These are phyloP conservation scores for Xestia ashworthii DNA, from an alignment of 2,888 invertebrate species.

Conservation along the genomic window DNA sequence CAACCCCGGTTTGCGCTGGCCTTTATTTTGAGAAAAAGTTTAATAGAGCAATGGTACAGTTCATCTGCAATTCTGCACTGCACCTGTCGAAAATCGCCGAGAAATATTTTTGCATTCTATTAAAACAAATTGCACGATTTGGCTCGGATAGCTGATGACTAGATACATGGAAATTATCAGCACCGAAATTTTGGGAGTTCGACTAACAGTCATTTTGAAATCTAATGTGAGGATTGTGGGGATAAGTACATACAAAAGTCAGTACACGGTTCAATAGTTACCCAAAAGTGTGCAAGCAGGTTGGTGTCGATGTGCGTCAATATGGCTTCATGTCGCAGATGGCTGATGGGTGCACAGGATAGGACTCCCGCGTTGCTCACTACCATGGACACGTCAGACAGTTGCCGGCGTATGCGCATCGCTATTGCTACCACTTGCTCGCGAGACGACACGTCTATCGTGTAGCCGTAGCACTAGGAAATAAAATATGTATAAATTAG, in stretches of 20 bases:
- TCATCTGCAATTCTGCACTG: background rate
- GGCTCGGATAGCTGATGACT: background rate
- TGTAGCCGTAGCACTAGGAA: slow-evolving; percentile 83
- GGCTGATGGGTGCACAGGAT: slow-evolving; percentile 78
- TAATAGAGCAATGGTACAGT: background rate
- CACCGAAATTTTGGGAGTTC: background rate
- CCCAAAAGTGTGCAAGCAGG: slow-evolving; percentile 87
- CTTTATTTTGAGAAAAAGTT: background rate
- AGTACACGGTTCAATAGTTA: slow-evolving; percentile 53
- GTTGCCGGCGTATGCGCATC: slow-evolving; percentile 79
- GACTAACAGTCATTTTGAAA: background rate
- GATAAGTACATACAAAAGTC: background rate
- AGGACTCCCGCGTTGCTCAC: slow-evolving; percentile 84
- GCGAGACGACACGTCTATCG: slow-evolving; percentile 86
- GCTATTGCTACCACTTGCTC: slow-evolving; percentile 86
- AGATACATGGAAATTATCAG: background rate
- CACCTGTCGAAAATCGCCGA: background rate
- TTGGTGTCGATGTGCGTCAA: slow-evolving; percentile 81
- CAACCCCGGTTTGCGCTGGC: background rate
- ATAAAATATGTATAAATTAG: background rate
- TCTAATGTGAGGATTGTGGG: background rate
- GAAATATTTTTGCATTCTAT: background rate
- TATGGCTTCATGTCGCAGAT: slow-evolving; percentile 78
- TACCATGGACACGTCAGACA: slow-evolving; percentile 85
- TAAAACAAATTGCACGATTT: background rate